Evolutionary conservation across 64 coral and sea anemone genomes (phyloP).

Genomic region (Montipora foliosa): DNA sequence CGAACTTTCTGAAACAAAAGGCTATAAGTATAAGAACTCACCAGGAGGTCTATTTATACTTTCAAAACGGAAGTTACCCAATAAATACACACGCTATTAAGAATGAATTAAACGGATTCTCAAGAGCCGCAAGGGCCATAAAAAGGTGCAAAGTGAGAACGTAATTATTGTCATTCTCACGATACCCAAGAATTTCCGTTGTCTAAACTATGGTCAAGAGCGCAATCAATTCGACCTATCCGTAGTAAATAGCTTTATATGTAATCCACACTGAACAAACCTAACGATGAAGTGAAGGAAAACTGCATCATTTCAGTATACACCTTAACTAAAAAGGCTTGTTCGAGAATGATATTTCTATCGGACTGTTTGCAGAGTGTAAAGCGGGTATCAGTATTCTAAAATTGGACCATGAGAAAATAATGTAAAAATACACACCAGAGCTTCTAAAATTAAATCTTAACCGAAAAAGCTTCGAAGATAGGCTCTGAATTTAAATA

Average conservation of each 20-base stretch:
- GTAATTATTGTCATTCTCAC: slow-evolving; percentile 66
- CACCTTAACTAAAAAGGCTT: not conserved
- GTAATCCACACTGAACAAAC: not conserved
- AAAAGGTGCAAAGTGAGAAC: slow-evolving; percentile 72
- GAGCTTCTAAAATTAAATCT: not conserved
- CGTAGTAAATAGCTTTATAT: not conserved
- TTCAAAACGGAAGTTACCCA: slow-evolving; percentile 85
- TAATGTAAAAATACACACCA: not conserved
- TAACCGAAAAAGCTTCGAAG: not conserved
- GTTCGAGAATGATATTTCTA: not conserved
- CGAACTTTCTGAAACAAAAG: slow-evolving; percentile 15
- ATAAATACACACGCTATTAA: slow-evolving; percentile 94
- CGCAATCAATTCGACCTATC: slow-evolving; percentile 12
- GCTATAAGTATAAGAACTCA: slow-evolving; percentile 68
- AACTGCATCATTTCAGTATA: not conserved
- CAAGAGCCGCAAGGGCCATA: slow-evolving; percentile 78
- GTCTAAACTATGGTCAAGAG: slow-evolving; percentile 47
- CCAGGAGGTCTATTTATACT: slow-evolving; percentile 95
- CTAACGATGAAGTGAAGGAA: not conserved
- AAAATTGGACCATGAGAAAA: not conserved
- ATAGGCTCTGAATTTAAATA: not conserved
- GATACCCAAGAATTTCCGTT: slow-evolving; percentile 59
- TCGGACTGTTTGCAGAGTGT: not conserved
- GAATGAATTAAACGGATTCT: slow-evolving; percentile 86
- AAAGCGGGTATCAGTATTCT: not conserved